Evolutionary conservation across 2,888 invertebrate genomes (phyloP), one percentile per base, ranked within the genome.

Genomic region (Plutella xylostella): DNA sequence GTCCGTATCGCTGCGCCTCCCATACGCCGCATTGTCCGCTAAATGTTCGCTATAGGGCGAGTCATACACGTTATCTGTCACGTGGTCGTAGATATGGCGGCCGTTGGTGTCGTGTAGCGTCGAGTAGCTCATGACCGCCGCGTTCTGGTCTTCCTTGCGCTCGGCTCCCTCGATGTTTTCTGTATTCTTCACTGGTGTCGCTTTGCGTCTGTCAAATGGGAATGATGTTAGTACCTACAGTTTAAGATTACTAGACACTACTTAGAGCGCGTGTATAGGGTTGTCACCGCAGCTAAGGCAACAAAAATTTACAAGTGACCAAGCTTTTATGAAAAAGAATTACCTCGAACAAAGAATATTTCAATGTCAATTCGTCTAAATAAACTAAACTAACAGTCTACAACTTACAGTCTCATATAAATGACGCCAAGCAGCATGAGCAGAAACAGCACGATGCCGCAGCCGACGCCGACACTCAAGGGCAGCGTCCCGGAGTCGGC

Each of bases 41-140:
- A 80, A 55, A 15, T 68, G 87, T 60, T 91, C 88, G 60, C 88
- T 74, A 66, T 92, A 92, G 1, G 92, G 92, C 2, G 91, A 89
- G 65, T 92, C 92, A 63, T 92, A 92, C 55, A 90, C 87, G 55
- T 90, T 89, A 60, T 91, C 91, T 30, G 88, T 88, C 2, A 83
- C 80, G 58, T 76, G 77, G 51, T 84, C 82, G 58, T 88, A 67
- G 56, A 83, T 76, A 51, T 85, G 78, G 15, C 84, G 71, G 2
- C 84, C 83, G 53, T 88, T 89, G 4, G 73, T 58, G 53, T 92
- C 93, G 66, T 92, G 93, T 1, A 94, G 73, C 1, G 92, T 92
- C 18, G 94, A 92, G 65, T 94, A 94, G 42, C 93, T 94, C 93
- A 94, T 94, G 0, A 94, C 94, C 0, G 94, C 93, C 0, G 94